Evolutionary conservation across 2,113 vertebrate genomes (phyloP).

Genomic region (Silurus meridionalis): DNA sequence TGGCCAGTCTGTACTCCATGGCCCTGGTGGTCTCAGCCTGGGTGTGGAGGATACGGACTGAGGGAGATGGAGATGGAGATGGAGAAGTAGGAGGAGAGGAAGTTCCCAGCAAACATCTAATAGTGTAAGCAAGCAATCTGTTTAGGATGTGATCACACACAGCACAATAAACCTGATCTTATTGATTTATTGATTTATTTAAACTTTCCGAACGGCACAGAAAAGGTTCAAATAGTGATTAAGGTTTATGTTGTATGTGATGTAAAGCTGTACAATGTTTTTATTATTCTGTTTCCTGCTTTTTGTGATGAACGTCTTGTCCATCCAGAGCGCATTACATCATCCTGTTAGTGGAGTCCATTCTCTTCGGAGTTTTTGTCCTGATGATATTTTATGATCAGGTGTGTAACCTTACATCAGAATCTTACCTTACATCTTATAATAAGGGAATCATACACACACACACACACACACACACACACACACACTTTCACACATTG

Average conservation of each 20-base stretch:
- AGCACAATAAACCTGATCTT: background rate
- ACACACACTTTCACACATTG: background rate
- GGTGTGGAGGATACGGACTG: slow-evolving; percentile 72
- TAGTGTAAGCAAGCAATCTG: slow-evolving; percentile 66
- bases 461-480: background rate
- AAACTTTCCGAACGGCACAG: background rate
- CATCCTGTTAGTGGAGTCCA: slow-evolving; percentile 79
- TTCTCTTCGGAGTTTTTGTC: slow-evolving; percentile 79
- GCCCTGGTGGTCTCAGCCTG: slow-evolving; percentile 76
- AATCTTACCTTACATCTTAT: background rate
- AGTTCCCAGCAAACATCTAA: slow-evolving; percentile 69
- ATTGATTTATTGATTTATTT: background rate
- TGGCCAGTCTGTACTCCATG: slow-evolving; percentile 80
- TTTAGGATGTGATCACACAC: background rate
- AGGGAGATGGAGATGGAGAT: slow-evolving; percentile 57
- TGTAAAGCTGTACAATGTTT: background rate
- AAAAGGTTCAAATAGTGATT: background rate
- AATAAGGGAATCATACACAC: background rate
- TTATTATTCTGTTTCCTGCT: background rate
- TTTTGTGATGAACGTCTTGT: background rate
- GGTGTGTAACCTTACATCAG: slow-evolving; percentile 58
- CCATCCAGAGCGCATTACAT: slow-evolving; percentile 77
- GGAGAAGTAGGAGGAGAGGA: slow-evolving; percentile 62
- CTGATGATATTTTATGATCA: slow-evolving; percentile 82
- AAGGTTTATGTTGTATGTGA: background rate